Percentiles rank a stretch among this genome's conserved stretches.
phyloP scores from a whole-genome alignment of 2,888 invertebrate genomes.

The Girardia tigrina region DNA sequence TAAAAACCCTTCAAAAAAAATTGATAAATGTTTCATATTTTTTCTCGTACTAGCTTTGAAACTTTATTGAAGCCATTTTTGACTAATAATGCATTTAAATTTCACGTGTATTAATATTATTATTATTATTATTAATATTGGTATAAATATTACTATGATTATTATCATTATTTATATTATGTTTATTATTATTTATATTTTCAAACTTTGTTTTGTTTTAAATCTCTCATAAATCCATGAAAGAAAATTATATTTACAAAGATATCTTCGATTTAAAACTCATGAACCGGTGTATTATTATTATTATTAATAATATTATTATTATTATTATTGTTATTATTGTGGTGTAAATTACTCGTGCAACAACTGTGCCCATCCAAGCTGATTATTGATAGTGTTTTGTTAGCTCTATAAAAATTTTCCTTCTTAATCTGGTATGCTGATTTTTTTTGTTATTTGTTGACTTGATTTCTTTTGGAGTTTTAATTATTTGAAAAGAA shows the following conservation, averaged over 20 bases:
- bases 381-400: not conserved
- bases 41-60: slow-evolving; percentile 4
- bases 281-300: slow-evolving; percentile 4
- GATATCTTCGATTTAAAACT: not conserved
- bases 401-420: slow-evolving; percentile 17
- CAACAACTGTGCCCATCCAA: not conserved
- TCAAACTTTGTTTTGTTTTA: not conserved
- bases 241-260: slow-evolving; percentile 13
- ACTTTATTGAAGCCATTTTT: slow-evolving; percentile 15
- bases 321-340: not conserved
- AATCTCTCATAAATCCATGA: not conserved
- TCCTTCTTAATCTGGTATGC: not conserved
- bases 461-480: not conserved
- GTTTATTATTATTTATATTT: not conserved
- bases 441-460: not conserved
- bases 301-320: too few species aligned
- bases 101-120: not conserved
- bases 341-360: not conserved
- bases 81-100: slow-evolving; percentile 5
- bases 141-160: not conserved
- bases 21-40: slow-evolving; percentile 1
- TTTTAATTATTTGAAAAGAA: not conserved
- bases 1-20: not conserved
- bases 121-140: slow-evolving; percentile 23
- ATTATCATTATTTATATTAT: not conserved